These are phyloP conservation scores for Phrynosoma platyrhinos DNA, from an alignment of 2,113 vertebrate species.

Conservation along the genomic window DNA sequence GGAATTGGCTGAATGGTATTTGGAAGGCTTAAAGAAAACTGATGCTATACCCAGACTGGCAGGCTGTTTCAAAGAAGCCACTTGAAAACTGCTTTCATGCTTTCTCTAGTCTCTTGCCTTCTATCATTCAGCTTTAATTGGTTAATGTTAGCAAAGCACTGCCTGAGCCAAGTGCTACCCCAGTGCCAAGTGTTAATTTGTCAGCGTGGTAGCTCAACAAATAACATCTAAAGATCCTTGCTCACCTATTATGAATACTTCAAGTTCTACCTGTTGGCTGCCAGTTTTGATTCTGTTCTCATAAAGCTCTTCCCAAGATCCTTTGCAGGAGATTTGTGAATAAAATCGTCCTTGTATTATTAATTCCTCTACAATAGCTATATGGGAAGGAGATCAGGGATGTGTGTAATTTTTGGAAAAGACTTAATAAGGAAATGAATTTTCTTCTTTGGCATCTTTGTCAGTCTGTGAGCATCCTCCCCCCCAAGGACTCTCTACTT, in stretches of 20 bases:
- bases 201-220: background rate
- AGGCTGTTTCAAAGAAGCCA: background rate
- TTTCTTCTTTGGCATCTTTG: background rate
- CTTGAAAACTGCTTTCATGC: rapidly evolving
- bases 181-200: background rate
- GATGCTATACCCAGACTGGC: background rate
- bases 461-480: background rate
- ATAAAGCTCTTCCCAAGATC: background rate
- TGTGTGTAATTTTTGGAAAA: background rate
- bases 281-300: background rate
- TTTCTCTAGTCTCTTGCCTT: background rate
- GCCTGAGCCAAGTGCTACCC: background rate
- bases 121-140: background rate
- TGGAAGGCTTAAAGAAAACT: background rate
- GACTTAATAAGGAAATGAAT: no score
- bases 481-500: background rate
- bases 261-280: background rate
- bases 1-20: background rate
- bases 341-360: background rate
- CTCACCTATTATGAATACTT: background rate
- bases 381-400: background rate
- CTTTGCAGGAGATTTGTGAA: background rate
- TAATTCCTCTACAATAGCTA: background rate
- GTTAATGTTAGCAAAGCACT: background rate
- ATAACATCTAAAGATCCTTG: background rate